These are phyloP conservation scores for Enteromius thamalakanensis DNA, from an alignment of 2,797 vertebrate species.

Conservation along the genomic window DNA sequence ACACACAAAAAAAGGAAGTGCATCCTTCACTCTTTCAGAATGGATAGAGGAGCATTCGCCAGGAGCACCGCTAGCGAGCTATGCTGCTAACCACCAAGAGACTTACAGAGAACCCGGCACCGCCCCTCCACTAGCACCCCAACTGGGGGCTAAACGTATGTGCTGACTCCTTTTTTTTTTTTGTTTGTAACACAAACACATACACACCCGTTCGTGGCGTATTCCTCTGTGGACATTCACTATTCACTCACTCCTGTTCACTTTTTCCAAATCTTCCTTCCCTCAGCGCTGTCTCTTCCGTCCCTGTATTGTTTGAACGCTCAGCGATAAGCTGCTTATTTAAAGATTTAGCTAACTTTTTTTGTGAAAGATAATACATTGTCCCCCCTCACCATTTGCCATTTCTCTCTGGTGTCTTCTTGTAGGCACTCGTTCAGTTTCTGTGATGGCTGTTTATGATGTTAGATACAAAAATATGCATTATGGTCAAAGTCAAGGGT, in stretches of 20 bases:
- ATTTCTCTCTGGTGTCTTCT: conserved; percentile 4
- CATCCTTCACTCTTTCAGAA: conserved; percentile 81
- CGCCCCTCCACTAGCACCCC: conserved; percentile 71
- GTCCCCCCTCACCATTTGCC: conserved; percentile 17
- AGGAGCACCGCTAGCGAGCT: conserved; percentile 86
- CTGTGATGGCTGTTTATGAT: not conserved
- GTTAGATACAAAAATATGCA: not conserved
- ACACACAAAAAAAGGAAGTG: conserved; percentile 66
- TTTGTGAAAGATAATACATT: not conserved
- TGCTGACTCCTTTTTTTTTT: conserved; percentile 54
- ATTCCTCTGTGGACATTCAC: conserved; percentile 42
- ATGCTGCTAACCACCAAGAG: conserved; percentile 88
- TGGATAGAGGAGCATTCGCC: conserved; percentile 92
- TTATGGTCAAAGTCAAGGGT: conserved; percentile 34
- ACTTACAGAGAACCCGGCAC: conserved; percentile 86
- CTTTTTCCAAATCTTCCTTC: conserved; percentile 35
- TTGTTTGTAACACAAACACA: conserved; percentile 38
- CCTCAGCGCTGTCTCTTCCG: conserved; percentile 26
- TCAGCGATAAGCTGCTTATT: conserved; percentile 1
- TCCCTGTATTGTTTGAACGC: conserved; percentile 28
- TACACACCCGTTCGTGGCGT: conserved; percentile 32
- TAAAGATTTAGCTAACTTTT: conserved; percentile 9
- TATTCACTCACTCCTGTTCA: conserved; percentile 39
- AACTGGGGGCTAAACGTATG: conserved; percentile 80
- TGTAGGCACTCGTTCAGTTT: conserved; percentile 17